phyloP scores from a whole-genome alignment of 2,113 vertebrate species.

The Scomber scombrus region DNA sequence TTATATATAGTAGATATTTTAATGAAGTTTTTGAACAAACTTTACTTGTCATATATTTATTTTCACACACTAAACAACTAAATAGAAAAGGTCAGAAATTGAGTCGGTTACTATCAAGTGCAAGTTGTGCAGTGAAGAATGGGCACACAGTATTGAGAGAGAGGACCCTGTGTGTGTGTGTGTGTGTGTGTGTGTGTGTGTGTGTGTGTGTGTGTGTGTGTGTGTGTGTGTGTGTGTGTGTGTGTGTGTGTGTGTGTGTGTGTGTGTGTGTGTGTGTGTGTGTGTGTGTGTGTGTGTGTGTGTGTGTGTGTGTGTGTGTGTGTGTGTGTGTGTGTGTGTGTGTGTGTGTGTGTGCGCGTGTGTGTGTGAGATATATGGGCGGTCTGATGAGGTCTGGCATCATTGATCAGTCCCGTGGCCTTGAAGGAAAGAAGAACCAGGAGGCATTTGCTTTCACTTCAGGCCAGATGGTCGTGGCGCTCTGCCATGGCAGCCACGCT shows the following conservation, averaged over 20 bases:
- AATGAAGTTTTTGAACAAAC: neutral
- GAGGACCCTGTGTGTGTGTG: conserved; percentile 1
- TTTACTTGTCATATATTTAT: neutral
- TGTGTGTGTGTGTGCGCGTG: no score
- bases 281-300: neutral
- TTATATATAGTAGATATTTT: neutral
- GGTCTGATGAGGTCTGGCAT: conserved; percentile 26
- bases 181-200: no score
- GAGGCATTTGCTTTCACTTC: conserved; percentile 51
- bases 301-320: no score
- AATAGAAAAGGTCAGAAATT: neutral
- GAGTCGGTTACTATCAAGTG: neutral
- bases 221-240: no score
- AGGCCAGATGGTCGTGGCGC: conserved; percentile 40
- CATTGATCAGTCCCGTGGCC: conserved; percentile 30
- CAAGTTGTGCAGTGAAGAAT: neutral
- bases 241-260: no score
- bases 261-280: neutral
- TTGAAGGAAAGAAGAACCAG: conserved; percentile 29
- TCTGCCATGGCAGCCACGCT: neutral
- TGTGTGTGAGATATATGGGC: conserved; percentile 34
- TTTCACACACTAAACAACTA: neutral
- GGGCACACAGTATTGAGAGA: neutral
- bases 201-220: no score
- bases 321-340: no score